Evolutionary conservation across 1,140 invertebrate genomes (phyloP).

Genomic region (Lepidurus arcticus): DNA sequence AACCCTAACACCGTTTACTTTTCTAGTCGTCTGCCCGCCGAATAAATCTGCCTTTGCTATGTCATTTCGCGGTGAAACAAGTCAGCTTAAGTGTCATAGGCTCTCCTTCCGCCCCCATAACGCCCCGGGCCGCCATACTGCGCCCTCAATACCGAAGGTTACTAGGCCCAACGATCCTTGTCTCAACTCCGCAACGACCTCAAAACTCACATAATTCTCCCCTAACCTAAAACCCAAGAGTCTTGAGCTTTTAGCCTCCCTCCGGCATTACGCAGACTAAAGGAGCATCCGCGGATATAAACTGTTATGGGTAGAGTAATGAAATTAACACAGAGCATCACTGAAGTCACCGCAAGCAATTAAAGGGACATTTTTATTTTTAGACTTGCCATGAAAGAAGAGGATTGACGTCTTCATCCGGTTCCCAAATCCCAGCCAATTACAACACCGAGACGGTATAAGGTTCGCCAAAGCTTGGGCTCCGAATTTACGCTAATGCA

Average conservation of each 20-base stretch:
- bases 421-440: slow-evolving; percentile 17
- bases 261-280: too few relatives aligned
- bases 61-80: background rate
- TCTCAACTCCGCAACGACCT: background rate
- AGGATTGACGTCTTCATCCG: slow-evolving; percentile 9
- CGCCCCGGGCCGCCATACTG: background rate
- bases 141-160: background rate
- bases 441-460: slow-evolving; percentile 21
- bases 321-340: background rate
- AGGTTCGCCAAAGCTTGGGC: background rate
- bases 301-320: too few relatives aligned
- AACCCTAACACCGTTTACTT: slow-evolving; percentile 18
- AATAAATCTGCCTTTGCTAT: slow-evolving; percentile 7
- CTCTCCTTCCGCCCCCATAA: background rate
- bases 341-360: too few relatives aligned
- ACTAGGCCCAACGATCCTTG: background rate
- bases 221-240: too few relatives aligned
- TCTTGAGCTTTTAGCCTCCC: too few relatives aligned
- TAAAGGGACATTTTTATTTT: background rate
- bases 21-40: background rate
- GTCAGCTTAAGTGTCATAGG: background rate
- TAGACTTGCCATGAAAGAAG: background rate
- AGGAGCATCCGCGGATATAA: too few relatives aligned
- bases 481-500: slow-evolving; percentile 19
- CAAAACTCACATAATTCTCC: too few relatives aligned